Evolutionary conservation across 2,113 vertebrate genomes (phyloP).

Genomic region (Prionailurus bengalensis): DNA sequence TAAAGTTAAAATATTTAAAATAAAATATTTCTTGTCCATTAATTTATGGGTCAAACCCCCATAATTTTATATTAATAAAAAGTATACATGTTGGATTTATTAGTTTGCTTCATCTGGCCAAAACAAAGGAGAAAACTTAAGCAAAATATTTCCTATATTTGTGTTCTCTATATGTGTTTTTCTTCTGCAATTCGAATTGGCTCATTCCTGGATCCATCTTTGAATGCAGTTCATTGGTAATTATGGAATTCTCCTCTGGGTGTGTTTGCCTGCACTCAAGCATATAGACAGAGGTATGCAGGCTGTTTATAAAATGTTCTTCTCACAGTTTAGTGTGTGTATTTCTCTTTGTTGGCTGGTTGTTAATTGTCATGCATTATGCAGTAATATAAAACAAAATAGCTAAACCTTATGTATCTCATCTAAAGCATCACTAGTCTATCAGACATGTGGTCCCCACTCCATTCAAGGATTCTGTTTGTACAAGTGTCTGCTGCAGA

Average conservation of each 20-base stretch:
- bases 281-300: background rate
- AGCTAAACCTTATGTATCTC: background rate
- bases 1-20: background rate
- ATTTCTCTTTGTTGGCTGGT: background rate
- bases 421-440: background rate
- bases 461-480: background rate
- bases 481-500: background rate
- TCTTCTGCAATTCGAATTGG: background rate
- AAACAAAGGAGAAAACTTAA: background rate
- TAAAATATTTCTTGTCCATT: background rate
- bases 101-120: background rate
- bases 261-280: background rate
- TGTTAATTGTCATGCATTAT: background rate
- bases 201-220: background rate
- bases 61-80: conserved; percentile 15
- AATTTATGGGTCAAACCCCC: background rate
- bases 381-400: background rate
- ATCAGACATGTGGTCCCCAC: background rate
- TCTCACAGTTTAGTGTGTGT: background rate
- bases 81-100: background rate
- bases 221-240: background rate
- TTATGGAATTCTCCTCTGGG: background rate
- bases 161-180: background rate
- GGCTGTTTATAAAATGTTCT: conserved; percentile 5
- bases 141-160: background rate